A percentile compares a stretch with the other conserved stretches of the same genome.
phyloP scores from a whole-genome alignment of 2,888 invertebrate species.

The Erebia palarica region DNA sequence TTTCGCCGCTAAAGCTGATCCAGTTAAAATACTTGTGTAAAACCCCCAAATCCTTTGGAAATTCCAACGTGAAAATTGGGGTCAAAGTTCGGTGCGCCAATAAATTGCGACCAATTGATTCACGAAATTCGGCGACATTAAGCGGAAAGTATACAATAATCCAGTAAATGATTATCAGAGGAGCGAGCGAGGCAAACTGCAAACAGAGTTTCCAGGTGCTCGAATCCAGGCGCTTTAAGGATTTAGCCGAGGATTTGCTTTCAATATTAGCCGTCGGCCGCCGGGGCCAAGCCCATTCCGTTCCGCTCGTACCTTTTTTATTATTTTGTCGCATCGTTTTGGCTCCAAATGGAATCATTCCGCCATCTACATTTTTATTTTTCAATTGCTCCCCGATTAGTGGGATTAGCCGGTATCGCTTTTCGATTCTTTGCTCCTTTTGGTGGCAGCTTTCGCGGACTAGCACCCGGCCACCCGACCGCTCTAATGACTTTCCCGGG shows the following conservation, averaged over 20 bases:
- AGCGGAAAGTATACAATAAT: slow-evolving; percentile 78
- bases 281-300: slow-evolving; percentile 70
- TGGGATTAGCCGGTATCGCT: slow-evolving; percentile 81
- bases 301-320: slow-evolving; percentile 77
- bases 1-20: slow-evolving; percentile 37
- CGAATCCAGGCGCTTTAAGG: slow-evolving; percentile 81
- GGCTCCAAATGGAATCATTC: slow-evolving; percentile 82
- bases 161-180: slow-evolving; percentile 76
- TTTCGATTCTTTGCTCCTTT: slow-evolving; percentile 79
- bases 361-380: slow-evolving; percentile 83
- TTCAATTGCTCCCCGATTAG: slow-evolving; percentile 83
- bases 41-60: slow-evolving; percentile 49
- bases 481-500: slow-evolving; percentile 56
- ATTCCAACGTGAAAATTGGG: slow-evolving; percentile 54
- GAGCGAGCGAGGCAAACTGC: slow-evolving; percentile 51
- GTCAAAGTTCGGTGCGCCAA: slow-evolving; percentile 47
- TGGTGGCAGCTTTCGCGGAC: slow-evolving; percentile 71
- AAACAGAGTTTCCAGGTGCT: slow-evolving; percentile 81
- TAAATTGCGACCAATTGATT: slow-evolving; percentile 61
- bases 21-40: slow-evolving; percentile 41
- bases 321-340: slow-evolving; percentile 83
- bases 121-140: slow-evolving; percentile 69
- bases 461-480: slow-evolving; percentile 59
- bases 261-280: slow-evolving; percentile 81
- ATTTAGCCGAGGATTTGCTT: slow-evolving; percentile 82